Evolutionary conservation across 1,140 invertebrate species (phyloP).

Genomic region (Riptortus pedestris): DNA sequence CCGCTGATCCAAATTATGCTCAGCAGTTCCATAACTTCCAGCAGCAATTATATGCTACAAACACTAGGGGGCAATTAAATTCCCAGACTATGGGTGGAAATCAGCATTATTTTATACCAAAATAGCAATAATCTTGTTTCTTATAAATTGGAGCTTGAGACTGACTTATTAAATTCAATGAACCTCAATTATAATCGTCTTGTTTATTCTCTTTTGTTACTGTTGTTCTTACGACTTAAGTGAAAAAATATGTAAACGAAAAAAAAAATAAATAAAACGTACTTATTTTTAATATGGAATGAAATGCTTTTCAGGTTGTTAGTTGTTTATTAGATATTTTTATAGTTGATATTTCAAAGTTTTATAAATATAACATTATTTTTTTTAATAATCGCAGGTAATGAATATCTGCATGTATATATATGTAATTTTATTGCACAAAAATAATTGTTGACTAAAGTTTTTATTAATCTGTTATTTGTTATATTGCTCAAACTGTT

Average conservation of each 20-base stretch:
- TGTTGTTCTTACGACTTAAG: background rate
- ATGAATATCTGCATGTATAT: background rate
- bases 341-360: background rate
- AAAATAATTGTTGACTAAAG: background rate
- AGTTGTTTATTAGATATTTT: background rate
- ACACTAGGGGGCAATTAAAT: slow-evolving; percentile 48
- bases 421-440: background rate
- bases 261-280: background rate
- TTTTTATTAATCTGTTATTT: background rate
- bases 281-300: background rate
- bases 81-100: slow-evolving; percentile 37
- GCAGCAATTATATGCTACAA: slow-evolving; percentile 84
- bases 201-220: background rate
- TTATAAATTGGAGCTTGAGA: background rate
- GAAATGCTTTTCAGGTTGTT: background rate
- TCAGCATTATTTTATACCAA: slow-evolving; percentile 46
- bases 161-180: too few relatives aligned
- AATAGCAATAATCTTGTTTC: slow-evolving; percentile 34
- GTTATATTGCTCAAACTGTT: background rate
- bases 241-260: too few relatives aligned
- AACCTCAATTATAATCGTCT: too few relatives aligned
- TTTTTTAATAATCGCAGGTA: background rate
- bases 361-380: background rate
- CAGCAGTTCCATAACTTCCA: slow-evolving; percentile 93
- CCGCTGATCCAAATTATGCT: slow-evolving; percentile 81